Percentiles rank a stretch among this genome's conserved stretches.
Evolutionary conservation across 2,113 vertebrate species (phyloP).

Genomic region (Cettia cetti): DNA sequence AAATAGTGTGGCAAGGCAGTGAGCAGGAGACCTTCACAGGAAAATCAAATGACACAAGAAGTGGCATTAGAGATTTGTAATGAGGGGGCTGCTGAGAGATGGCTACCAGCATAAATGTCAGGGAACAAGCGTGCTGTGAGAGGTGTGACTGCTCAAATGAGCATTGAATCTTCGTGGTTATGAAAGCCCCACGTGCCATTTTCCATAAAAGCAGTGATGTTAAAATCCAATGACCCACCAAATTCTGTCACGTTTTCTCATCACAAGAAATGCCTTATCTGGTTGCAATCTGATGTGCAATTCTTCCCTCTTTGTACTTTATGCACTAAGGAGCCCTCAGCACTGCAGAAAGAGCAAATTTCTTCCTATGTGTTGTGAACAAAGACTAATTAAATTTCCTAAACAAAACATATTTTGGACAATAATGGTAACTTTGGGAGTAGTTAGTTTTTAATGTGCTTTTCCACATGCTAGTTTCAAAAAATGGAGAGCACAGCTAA

Average conservation of each 20-base stretch:
- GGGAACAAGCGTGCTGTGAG: constrained; percentile 5
- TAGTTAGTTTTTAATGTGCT: not conserved
- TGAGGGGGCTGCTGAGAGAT: constrained; percentile 8
- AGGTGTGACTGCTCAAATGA: constrained; percentile 30
- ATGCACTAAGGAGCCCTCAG: not conserved
- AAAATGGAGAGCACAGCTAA: not conserved
- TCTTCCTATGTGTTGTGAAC: not conserved
- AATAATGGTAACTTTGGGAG: not conserved
- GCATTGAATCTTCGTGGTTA: not conserved
- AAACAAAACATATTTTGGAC: not conserved
- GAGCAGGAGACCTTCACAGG: constrained; percentile 29
- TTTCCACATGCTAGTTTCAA: not conserved
- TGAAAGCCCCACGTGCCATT: not conserved
- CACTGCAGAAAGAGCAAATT: not conserved
- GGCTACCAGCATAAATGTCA: constrained; percentile 17
- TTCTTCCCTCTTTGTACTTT: constrained; percentile 14
- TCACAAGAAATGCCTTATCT: not conserved
- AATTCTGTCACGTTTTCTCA: constrained; percentile 8
- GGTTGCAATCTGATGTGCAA: not conserved
- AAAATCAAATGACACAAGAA: constrained; percentile 26
- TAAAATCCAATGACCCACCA: constrained; percentile 31
- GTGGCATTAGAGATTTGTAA: not conserved
- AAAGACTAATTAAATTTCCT: not conserved
- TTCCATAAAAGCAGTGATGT: not conserved
- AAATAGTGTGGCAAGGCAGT: not conserved